Evolutionary conservation across 2,888 invertebrate genomes (phyloP), one percentile per base, ranked within the genome.

Genomic region (Drosophila quasianomalipes): DNA sequence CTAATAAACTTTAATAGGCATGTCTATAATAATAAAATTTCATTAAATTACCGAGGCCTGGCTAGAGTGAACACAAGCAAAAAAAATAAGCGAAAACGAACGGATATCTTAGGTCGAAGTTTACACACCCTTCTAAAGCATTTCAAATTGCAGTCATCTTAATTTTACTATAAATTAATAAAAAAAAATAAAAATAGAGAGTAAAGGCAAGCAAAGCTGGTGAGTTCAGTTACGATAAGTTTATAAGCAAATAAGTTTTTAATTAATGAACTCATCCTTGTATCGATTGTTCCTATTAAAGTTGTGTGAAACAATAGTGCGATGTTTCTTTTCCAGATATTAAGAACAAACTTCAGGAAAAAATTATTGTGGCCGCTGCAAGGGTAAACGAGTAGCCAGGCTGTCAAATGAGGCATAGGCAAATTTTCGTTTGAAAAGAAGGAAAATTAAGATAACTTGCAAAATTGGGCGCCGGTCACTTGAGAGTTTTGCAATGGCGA

Each of bases 1-100:
- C 70, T 84, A 89, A 92, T 92, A 91, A 92, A 92, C 86, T 91
- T 92, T 92, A 90, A 92, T 91, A 87, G 82, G 76, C 83, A 76
- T 88, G 82, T 92, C 85, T 85, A 89, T 90, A 90, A 90, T 85
- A 89, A 91, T 92, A 92, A 91, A 92, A 91, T 91, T 91, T 91
- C 88, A 92, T 92, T 89, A 90, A 91, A 91, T 76, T 82, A 74
- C 84, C 83, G 65, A 64, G 66, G 22, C 61, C 63, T 39, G 55
- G 61, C 62, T 10, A 16, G 30, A 30, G 47, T 30, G 4, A 28
- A 44, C 4, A 41, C n/a, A 7, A 26, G n/a, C 16, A 41, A 39
- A 59, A 52, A 16, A 33, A n/a, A n/a, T 44, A 31, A 9, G 4
- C 47, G 26, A 4, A 26, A 9, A 4, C 2, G 2, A 26, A 1